A percentile compares a stretch with the other conserved stretches of the same genome.
Evolutionary conservation across 2,113 vertebrate genomes (phyloP).

Genomic region (Vidua macroura): DNA sequence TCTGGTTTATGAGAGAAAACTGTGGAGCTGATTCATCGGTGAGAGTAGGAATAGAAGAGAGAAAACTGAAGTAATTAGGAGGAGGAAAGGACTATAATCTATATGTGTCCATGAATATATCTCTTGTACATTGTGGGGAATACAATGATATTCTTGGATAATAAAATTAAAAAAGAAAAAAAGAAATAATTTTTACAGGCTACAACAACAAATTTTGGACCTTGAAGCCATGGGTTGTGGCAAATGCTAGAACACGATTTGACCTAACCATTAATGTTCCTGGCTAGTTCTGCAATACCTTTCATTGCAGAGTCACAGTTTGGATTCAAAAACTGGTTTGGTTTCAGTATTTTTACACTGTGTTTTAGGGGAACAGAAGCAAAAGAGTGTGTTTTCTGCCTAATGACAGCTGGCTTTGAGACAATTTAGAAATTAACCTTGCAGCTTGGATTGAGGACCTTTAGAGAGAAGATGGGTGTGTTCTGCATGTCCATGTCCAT

Average conservation of each 20-base stretch:
- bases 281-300: not conserved
- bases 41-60: not conserved
- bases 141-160: not conserved
- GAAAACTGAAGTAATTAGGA: not conserved
- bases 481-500: not conserved
- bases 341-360: not conserved
- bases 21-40: not conserved
- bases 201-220: not conserved
- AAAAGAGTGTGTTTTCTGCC: not conserved
- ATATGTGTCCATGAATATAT: not conserved
- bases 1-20: not conserved
- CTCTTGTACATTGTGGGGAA: not conserved
- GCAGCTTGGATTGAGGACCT: not conserved
- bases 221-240: rapidly evolving
- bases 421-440: not conserved
- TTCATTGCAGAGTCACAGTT: not conserved
- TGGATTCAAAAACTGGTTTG: not conserved
- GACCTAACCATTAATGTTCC: not conserved
- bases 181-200: not conserved
- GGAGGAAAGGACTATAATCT: not conserved
- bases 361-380: not conserved
- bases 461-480: not conserved
- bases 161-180: not conserved
- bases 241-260: not conserved
- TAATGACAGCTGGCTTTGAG: not conserved